These are phyloP conservation scores for Chorisops tibialis DNA, from an alignment of 2,888 invertebrate genomes.

Conservation along the genomic window DNA sequence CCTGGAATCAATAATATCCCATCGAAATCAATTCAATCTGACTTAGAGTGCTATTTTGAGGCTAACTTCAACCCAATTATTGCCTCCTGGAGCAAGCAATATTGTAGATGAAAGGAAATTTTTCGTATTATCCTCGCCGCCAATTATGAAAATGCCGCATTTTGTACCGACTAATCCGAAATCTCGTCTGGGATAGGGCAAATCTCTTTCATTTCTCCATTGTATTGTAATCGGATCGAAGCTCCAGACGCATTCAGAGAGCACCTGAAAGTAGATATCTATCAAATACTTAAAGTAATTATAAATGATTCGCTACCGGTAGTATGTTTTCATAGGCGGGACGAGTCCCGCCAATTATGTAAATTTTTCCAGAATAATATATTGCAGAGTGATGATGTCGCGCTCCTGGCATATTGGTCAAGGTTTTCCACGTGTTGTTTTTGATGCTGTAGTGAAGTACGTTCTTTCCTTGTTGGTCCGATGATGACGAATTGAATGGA, in stretches of 20 bases:
- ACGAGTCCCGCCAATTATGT: conserved; percentile 60
- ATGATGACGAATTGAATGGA: conserved; percentile 59
- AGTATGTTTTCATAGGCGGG: conserved; percentile 32
- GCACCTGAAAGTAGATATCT: neutral
- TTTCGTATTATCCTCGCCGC: conserved; percentile 63
- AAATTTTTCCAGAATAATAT: conserved; percentile 62
- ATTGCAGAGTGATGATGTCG: conserved; percentile 67
- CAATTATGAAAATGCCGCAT: conserved; percentile 67
- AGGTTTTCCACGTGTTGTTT: conserved; percentile 63
- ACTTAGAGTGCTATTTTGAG: neutral
- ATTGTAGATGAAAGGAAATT: conserved; percentile 37
- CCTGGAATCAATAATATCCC: conserved; percentile 1
- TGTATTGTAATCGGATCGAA: conserved; percentile 62
- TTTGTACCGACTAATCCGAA: conserved; percentile 66
- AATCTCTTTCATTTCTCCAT: conserved; percentile 63
- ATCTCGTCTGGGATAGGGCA: conserved; percentile 62
- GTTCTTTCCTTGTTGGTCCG: conserved; percentile 60
- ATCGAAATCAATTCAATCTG: no score
- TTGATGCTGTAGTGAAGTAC: conserved; percentile 60
- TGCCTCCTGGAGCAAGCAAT: conserved; percentile 37
- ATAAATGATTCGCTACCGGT: conserved; percentile 22
- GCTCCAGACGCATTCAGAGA: conserved; percentile 64
- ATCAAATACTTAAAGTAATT: neutral
- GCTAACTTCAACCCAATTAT: conserved; percentile 39
- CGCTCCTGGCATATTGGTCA: conserved; percentile 66